Conservation (phyloP, 1,140 invertebrate species). For the Bombus difficillimus region DNA sequence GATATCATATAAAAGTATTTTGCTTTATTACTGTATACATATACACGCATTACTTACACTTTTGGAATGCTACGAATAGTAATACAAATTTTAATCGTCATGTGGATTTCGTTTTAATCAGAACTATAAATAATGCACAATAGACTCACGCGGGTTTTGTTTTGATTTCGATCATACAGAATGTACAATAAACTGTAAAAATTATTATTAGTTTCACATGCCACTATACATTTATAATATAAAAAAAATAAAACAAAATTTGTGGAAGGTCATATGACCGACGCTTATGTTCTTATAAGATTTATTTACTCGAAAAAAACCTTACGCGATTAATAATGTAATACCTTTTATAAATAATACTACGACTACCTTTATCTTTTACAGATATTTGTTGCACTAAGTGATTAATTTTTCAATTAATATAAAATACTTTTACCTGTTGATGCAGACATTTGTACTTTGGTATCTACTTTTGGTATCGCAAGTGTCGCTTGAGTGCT, state of each 20-base stretch:
- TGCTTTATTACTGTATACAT: neutral
- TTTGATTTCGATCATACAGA: neutral
- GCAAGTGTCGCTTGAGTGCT: neutral
- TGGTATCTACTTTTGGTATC: neutral
- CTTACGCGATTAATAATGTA: neutral
- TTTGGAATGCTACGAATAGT: neutral
- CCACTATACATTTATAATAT: neutral
- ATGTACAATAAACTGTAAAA: neutral
- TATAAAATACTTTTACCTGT: constrained; percentile 37
- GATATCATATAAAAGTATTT: neutral
- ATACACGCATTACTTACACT: constrained; percentile 11
- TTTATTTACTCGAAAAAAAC: constrained; percentile 16
- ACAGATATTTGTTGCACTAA: neutral
- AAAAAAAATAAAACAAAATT: constrained; percentile 9
- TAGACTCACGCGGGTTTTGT: neutral
- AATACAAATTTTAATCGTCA: constrained; percentile 7
- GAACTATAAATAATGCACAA: neutral
- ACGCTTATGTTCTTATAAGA: neutral
- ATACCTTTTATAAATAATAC: neutral
- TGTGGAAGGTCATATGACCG: neutral
- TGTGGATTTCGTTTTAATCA: neutral
- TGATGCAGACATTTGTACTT: constrained; percentile 30
- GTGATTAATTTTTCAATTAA: neutral
- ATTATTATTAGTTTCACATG: neutral
- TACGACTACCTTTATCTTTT: neutral